phyloP scores from a whole-genome alignment of 23 tunicate genomes.

The Oikopleura dioica region DNA sequence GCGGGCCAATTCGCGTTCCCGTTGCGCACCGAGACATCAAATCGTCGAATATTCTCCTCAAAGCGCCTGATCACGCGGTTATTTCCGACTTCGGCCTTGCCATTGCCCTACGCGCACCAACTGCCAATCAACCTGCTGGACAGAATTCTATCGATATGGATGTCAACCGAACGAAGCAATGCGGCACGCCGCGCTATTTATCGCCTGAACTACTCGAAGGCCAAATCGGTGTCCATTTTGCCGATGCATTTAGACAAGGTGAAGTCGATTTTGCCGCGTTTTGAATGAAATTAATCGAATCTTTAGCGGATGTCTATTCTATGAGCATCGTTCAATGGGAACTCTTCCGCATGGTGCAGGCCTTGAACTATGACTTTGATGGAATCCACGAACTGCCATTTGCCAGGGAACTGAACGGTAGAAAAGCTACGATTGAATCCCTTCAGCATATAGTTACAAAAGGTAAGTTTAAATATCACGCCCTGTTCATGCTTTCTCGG shows the following conservation, averaged over 20 bases:
- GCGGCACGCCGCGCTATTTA: constrained; percentile 5
- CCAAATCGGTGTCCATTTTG: constrained; percentile 7
- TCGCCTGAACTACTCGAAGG: constrained; percentile 5
- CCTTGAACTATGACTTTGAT: background rate
- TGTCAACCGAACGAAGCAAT: background rate
- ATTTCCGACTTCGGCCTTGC: constrained; percentile 13
- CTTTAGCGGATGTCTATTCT: constrained; percentile 4
- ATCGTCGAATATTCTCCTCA: constrained; percentile 2
- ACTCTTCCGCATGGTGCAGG: background rate
- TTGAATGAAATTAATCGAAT: too few relatives aligned
- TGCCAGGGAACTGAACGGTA: background rate
- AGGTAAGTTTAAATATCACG: too few relatives aligned
- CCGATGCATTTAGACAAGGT: constrained; percentile 11
- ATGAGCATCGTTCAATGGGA: constrained; percentile 14
- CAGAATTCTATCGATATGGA: background rate
- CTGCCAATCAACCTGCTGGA: background rate
- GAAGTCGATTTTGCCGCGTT: background rate
- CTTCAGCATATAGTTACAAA: background rate
- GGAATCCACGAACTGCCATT: background rate
- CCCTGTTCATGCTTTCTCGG: too few relatives aligned
- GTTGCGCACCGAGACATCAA: constrained; percentile 12
- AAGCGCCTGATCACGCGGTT: background rate
- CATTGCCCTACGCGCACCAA: background rate
- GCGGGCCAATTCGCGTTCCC: background rate
- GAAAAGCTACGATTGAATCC: background rate